These are phyloP conservation scores for Tragelaphus scriptus DNA, from an alignment of 2,113 vertebrate species.

Conservation along the genomic window DNA sequence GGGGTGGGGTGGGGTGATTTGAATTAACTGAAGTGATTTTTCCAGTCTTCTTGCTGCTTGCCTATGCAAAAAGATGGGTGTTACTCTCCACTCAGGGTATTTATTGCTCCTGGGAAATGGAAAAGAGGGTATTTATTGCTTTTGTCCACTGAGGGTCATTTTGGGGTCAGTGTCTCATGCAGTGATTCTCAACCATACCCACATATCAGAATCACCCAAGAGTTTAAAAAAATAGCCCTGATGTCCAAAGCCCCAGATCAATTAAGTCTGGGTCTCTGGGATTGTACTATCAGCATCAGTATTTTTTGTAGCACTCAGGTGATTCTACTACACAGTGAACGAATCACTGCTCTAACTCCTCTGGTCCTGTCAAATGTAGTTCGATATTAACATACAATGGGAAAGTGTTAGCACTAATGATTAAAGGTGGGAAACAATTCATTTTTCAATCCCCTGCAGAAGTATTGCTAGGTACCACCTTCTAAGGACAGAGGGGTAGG, in stretches of 20 bases:
- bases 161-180: not conserved
- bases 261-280: not conserved
- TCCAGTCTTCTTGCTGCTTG: not conserved
- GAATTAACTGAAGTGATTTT: not conserved
- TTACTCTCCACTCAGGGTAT: not conserved
- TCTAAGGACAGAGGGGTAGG: slow-evolving; percentile 32
- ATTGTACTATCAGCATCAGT: not conserved
- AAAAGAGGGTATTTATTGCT: not conserved
- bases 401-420: slow-evolving; percentile 35
- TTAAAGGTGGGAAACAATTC: not conserved
- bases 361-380: slow-evolving; percentile 33
- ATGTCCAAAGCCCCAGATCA: not conserved
- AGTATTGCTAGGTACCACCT: slow-evolving; percentile 14
- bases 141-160: not conserved
- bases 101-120: not conserved
- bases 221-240: not conserved
- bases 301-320: not conserved
- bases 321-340: not conserved
- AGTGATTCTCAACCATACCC: not conserved
- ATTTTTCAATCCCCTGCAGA: slow-evolving; percentile 23
- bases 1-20: not conserved
- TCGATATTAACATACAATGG: not conserved
- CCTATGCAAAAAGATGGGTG: not conserved
- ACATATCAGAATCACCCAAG: not conserved
- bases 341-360: not conserved